Conservation (phyloP, 1,140 invertebrate species). For the Dolichoris vasculosae region DNA sequence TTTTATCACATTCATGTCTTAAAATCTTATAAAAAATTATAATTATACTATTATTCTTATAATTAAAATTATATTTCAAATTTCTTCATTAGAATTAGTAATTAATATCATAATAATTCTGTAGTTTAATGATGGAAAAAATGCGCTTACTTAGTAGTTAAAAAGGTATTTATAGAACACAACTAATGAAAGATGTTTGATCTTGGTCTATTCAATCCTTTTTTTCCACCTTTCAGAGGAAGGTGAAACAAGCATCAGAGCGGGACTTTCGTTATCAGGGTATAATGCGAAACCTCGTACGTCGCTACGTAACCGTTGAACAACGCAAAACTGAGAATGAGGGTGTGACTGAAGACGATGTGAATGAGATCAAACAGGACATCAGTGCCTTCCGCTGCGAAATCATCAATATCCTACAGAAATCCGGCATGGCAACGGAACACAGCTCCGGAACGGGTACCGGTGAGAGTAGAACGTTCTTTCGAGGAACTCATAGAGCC, state of each 20-base stretch:
- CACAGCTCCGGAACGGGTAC: slow-evolving; percentile 83
- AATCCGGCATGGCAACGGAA: slow-evolving; percentile 93
- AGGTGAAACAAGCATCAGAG: slow-evolving; percentile 92
- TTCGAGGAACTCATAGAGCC: slow-evolving; percentile 49
- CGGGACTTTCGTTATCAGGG: slow-evolving; percentile 92
- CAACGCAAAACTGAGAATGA: slow-evolving; percentile 94
- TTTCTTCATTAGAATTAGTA: no score
- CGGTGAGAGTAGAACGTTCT: slow-evolving; percentile 72
- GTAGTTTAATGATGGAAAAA: no score
- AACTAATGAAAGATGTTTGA: no score
- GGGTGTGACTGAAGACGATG: slow-evolving; percentile 98
- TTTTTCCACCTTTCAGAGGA: slow-evolving; percentile 77
- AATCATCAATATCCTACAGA: slow-evolving; percentile 95
- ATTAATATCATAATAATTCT: no score
- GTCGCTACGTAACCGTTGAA: slow-evolving; percentile 96
- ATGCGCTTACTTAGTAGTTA: no score
- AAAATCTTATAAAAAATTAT: no score
- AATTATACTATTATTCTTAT: no score
- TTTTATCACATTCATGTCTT: no score
- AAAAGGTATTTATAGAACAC: no score
- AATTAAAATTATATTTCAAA: no score
- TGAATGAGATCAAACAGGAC: slow-evolving; percentile 99
- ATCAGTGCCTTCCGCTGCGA: slow-evolving; percentile 96
- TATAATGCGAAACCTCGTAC: slow-evolving; percentile 96
- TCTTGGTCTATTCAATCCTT: not conserved